Evolutionary conservation across 2,113 vertebrate genomes (phyloP).

Genomic region (Halcyon malimbica): DNA sequence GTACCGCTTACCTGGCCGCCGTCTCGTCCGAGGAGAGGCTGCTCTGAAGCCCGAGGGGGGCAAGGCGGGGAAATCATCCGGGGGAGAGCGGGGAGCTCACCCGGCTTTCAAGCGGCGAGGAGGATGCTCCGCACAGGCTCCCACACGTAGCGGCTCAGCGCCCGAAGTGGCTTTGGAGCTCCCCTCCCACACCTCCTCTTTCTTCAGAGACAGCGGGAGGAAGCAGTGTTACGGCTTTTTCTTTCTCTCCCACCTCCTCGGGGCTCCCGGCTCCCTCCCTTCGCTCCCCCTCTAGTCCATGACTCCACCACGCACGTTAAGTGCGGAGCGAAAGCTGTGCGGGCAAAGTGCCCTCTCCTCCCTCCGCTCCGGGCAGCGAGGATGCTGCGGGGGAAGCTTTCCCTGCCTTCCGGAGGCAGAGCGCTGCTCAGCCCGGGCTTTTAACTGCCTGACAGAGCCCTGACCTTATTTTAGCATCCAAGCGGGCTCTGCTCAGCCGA

Average conservation of each 20-base stretch:
- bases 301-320: neutral
- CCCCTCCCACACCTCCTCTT: conserved; percentile 27
- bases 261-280: neutral
- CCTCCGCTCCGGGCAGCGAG: neutral
- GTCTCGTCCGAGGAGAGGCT: neutral
- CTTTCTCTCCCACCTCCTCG: neutral
- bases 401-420: neutral
- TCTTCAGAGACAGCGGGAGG: neutral
- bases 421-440: neutral
- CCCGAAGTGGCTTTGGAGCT: conserved; percentile 18
- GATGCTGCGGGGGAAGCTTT: neutral
- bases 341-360: neutral
- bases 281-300: fast-evolving
- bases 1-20: neutral
- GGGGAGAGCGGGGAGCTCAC: neutral
- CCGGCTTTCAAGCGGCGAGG: neutral
- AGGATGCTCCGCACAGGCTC: neutral
- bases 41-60: neutral
- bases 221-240: neutral
- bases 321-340: neutral
- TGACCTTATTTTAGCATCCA: neutral
- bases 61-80: neutral
- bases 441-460: neutral
- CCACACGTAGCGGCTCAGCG: neutral
- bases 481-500: neutral